Conservation (phyloP, 2,113 vertebrate genomes). For the Actinemys pallida region DNA sequence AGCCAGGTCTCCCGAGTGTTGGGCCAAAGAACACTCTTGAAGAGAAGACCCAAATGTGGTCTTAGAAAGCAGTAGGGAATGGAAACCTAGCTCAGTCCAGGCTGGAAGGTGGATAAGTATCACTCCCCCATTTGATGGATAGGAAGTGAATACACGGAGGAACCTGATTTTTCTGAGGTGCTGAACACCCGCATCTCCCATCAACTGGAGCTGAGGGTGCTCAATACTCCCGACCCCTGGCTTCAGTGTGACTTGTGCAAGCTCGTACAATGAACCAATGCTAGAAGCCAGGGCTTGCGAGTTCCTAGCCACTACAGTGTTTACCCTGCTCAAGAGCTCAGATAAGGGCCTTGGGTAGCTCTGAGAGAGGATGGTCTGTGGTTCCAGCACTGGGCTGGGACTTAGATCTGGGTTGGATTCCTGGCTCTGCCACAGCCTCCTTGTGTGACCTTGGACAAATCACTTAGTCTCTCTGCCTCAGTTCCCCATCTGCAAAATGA, state of each 20-base stretch:
- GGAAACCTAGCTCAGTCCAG: accelerated
- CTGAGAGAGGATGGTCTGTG: neutral
- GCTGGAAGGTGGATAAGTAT: neutral
- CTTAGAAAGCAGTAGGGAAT: neutral
- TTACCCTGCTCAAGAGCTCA: no score
- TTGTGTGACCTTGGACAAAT: neutral
- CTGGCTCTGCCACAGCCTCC: neutral
- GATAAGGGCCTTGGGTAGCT: neutral
- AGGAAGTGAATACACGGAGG: neutral
- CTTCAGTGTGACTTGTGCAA: neutral
- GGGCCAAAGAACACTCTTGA: no score
- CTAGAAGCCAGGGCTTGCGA: neutral
- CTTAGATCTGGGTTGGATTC: neutral
- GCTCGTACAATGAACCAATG: neutral
- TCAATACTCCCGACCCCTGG: neutral
- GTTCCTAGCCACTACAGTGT: neutral
- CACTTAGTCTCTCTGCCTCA: neutral
- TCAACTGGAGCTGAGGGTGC: neutral
- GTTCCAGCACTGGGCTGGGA: neutral
- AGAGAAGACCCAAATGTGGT: neutral
- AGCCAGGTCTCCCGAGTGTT: accelerated
- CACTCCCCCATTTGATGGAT: neutral
- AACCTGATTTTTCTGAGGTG: neutral
- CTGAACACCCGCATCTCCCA: no score
- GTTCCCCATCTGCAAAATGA: neutral